Base-by-base conservation (phyloP, 1,140 invertebrate species). In the Phthorimaea operculella region DNA sequence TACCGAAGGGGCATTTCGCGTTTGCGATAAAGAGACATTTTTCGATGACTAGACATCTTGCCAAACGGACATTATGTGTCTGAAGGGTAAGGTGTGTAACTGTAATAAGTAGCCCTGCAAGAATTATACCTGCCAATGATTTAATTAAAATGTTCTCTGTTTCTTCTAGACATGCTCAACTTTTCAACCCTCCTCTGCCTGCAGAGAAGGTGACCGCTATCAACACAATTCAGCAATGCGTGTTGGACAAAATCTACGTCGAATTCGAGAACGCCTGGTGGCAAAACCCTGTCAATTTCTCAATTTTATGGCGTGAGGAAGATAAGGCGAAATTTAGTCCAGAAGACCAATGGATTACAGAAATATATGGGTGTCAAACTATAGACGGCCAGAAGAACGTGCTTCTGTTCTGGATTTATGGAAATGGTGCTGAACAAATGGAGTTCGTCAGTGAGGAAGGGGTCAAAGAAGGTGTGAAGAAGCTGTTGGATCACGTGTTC, bases 191-290 rank as follows among this genome's bases (percentile, higher is more conserved):
- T 1, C 62, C 79, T 12, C 65, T 93, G 33, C 89, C 91, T 0
- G 52, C 71, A 14, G 69, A 87, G 8, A 93, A 93, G 82, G 64
- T 88, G 1, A 80, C 85, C 33, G 81, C 88, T 0, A 92, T 93
- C 16, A 79, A 90, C 71, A 87, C 87, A n/a, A 73, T 94, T 1
- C 89, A 89, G 11, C 87, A 93, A 60, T 93, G 92, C 36, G 89
- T 89, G 1, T 88, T 94, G 0, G 89, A 93, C 67, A 95, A 95
- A 80, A 89, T 96, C 51, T 94, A 92, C 63, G 66, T 94, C 15
- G 88, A 91, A 70, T 94, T 91, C 62, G 68, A 87, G 1, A 70
- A 84, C 44, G 83, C 83, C 18, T 93, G 92, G 87, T 91, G 91
- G 89, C 86, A 88, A 1, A 66, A 86, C 39, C 72, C 65, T 2